These are phyloP conservation scores for Rhynchomys soricoides DNA, from an alignment of 2,113 vertebrate species.

Conservation along the genomic window DNA sequence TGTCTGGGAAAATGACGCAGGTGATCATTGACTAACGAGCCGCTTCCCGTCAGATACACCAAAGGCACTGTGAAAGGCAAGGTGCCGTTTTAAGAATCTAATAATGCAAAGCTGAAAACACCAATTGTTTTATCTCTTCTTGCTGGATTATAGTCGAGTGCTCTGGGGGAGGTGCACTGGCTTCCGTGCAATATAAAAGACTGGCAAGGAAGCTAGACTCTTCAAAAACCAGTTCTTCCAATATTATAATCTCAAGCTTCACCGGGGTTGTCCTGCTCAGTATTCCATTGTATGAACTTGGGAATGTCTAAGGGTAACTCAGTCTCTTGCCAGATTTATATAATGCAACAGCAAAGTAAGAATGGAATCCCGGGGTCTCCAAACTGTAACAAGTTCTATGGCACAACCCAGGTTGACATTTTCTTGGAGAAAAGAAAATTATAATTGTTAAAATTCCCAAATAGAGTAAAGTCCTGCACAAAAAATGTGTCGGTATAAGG, in stretches of 20 bases:
- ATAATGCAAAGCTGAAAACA: not conserved
- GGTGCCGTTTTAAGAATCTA: slow-evolving; percentile 21
- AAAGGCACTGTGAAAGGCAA: slow-evolving; percentile 20
- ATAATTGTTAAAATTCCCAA: slow-evolving; percentile 19
- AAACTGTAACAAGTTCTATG: not conserved
- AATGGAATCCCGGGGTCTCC: not conserved
- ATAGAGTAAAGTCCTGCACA: not conserved
- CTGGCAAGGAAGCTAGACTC: not conserved
- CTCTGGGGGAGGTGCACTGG: not conserved
- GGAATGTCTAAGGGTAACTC: not conserved
- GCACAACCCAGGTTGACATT: not conserved
- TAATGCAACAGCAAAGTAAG: slow-evolving; percentile 3
- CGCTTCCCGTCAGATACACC: not conserved
- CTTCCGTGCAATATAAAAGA: not conserved
- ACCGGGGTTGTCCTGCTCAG: not conserved
- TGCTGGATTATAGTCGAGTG: not conserved
- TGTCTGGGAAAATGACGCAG: not conserved
- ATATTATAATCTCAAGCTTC: not conserved
- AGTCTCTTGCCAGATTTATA: not conserved
- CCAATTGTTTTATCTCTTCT: not conserved
- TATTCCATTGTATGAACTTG: not conserved
- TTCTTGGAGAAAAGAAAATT: slow-evolving; percentile 15
- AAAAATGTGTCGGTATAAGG: not conserved
- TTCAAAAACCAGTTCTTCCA: not conserved
- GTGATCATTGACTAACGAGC: not conserved